Conservation (phyloP, 1,140 invertebrate genomes). For the Pseudobourletiella spinata region DNA sequence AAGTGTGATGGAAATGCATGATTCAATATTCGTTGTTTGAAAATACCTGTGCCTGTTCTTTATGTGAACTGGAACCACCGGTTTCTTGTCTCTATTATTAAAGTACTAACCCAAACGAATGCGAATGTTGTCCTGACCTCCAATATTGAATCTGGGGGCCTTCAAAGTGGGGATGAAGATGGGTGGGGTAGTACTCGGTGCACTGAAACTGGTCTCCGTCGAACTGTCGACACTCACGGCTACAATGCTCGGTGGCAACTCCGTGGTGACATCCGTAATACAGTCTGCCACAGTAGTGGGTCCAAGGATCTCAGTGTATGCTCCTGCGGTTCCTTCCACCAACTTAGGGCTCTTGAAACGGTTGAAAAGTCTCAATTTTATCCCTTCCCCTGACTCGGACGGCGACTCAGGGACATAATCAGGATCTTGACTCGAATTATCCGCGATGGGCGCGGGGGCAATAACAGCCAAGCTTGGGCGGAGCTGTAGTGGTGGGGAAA, state of each 20-base stretch:
- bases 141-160: background rate
- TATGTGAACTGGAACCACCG: too few relatives aligned
- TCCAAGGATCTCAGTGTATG: slow-evolving; percentile 5
- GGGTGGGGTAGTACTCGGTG: background rate
- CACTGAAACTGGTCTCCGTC: background rate
- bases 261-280: slow-evolving; percentile 15
- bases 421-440: background rate
- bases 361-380: background rate
- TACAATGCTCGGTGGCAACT: background rate
- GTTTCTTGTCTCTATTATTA: too few relatives aligned
- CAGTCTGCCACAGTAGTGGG: slow-evolving; percentile 25
- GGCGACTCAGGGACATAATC: background rate
- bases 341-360: slow-evolving; percentile 6
- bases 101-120: slow-evolving; percentile 13
- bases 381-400: background rate
- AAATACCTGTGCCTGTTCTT: too few relatives aligned
- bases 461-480: background rate
- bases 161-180: too few relatives aligned
- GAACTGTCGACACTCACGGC: background rate
- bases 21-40: too few relatives aligned
- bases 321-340: background rate
- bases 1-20: too few relatives aligned
- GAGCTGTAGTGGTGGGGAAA: background rate
- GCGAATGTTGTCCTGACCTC: slow-evolving; percentile 5
- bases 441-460: background rate